Base-by-base conservation (phyloP, 2,113 vertebrate species). In the Dipodomys ordii region DNA sequence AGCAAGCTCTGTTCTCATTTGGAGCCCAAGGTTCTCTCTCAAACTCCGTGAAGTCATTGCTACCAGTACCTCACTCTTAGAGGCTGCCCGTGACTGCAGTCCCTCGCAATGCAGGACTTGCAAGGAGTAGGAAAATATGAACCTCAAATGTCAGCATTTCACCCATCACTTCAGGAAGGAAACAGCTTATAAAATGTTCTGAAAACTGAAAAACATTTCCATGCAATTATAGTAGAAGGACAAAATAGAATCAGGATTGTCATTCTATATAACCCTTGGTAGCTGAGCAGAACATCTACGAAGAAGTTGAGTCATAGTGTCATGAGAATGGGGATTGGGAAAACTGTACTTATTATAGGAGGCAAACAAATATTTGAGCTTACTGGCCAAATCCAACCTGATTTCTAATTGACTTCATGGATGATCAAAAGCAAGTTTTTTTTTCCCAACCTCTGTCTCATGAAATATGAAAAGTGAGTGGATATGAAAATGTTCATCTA, bases 361-460 rank as follows among this genome's bases (percentile, higher is more conserved):
- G 44, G 28, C 73, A 49, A n/a, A 3, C 62, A 85, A 81, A 83
- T 60, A 83, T 74, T 80, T 28, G 39, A 71, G 25, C 16, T 27
- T 32, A 82, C 19, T 1, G 2, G 23, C 23, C 83, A 83, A 83
- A 87, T 60, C 53, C 77, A 92, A 83, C 7, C n/a, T 57, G 7
- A 71, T 71, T 92, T 88, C 73, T 92, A 65, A 78, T n/a, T 27
- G 35, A 77, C 12, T 83, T 85, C 30, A 74, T 4, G 10, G 23
- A 78, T 23, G 79, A 92, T 28, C 49, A 74, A 90, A 94, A 64
- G 64, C n/a, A 81, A 62, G 27, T 44, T 35, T 78, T 39, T 78
- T 39, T 35, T 73, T 49, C 49, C 39, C 35, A 69, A 76, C 68
- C 30, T 85, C 18, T 92, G 78, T 35, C 39, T 94, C 9, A 1